Percentiles rank a stretch among this genome's conserved stretches.
Evolutionary conservation across 2,113 vertebrate genomes (phyloP).

Genomic region (Osmerus eperlanus): DNA sequence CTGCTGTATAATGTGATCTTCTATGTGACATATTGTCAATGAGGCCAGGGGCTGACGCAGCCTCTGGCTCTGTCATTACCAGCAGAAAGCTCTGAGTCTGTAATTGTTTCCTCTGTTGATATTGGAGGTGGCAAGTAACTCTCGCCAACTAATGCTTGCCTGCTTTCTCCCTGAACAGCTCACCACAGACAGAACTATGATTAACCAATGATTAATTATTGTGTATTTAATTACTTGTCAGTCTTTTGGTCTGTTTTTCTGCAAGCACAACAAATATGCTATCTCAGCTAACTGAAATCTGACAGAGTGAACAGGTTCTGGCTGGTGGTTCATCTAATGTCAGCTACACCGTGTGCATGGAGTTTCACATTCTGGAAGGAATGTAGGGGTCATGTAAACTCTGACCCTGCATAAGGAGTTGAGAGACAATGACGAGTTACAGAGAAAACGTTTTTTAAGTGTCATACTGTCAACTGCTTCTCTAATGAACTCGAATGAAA

Average conservation of each 20-base stretch:
- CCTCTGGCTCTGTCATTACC: constrained; percentile 10
- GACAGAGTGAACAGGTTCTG: background rate
- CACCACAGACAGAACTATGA: background rate
- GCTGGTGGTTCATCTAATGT: constrained; percentile 9
- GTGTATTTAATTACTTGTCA: background rate
- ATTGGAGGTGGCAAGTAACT: background rate
- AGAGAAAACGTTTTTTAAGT: constrained; percentile 15
- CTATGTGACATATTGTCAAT: constrained; percentile 14
- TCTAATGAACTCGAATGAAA: too few species aligned
- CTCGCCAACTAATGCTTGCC: constrained; percentile 3
- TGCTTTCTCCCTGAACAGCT: constrained; percentile 6
- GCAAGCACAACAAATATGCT: background rate
- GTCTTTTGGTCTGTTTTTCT: background rate
- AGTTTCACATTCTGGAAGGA: constrained; percentile 24
- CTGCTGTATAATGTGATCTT: constrained; percentile 16
- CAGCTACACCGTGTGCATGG: constrained; percentile 28
- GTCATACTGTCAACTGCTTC: background rate
- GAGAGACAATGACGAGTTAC: constrained; percentile 44
- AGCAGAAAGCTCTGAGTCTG: background rate
- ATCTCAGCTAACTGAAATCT: constrained; percentile 2
- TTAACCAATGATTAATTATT: background rate
- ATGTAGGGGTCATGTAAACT: constrained; percentile 50
- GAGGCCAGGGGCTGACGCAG: constrained; percentile 5
- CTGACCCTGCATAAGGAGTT: constrained; percentile 30
- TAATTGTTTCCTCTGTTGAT: background rate